Percentiles rank a stretch among this genome's conserved stretches.
These are phyloP conservation scores for Anorthoa munda DNA, from an alignment of 2,888 invertebrate genomes.

Conservation along the genomic window DNA sequence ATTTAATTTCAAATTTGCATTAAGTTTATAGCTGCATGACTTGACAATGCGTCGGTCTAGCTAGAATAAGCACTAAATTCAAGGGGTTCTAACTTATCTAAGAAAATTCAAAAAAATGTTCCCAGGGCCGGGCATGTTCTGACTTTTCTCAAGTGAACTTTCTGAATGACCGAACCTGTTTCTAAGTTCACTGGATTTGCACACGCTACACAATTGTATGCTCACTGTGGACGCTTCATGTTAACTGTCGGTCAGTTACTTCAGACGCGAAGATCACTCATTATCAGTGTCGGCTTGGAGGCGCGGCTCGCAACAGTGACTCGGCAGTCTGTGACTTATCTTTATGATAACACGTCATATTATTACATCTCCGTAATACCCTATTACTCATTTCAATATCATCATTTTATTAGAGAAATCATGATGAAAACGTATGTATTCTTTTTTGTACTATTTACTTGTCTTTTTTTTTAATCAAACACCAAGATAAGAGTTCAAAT, in stretches of 20 bases:
- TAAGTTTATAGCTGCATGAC: neutral
- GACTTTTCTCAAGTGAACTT: neutral
- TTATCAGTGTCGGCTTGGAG: slow-evolving; percentile 30
- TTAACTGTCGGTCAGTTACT: slow-evolving; percentile 17
- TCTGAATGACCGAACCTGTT: neutral
- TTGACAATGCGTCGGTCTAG: neutral
- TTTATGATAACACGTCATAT: slow-evolving; percentile 30
- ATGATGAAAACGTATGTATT: neutral
- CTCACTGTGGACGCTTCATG: slow-evolving; percentile 6
- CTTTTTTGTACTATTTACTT: slow-evolving; percentile 6
- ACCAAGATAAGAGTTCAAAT: slow-evolving; percentile 28
- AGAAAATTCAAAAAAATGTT: no score
- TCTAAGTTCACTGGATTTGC: slow-evolving; percentile 9
- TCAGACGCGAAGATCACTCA: neutral
- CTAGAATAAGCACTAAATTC: neutral
- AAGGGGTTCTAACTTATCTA: neutral
- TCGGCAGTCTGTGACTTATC: slow-evolving; percentile 18
- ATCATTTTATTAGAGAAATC: neutral
- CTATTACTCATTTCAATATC: neutral
- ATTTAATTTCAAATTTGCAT: slow-evolving; percentile 4
- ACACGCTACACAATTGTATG: slow-evolving; percentile 11
- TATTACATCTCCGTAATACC: neutral
- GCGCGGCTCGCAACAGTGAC: slow-evolving; percentile 30
- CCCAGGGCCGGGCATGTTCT: neutral
- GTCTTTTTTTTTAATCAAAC: slow-evolving; percentile 14